phyloP scores from a whole-genome alignment of 2,888 invertebrate species.

The Callinectes sapidus region DNA sequence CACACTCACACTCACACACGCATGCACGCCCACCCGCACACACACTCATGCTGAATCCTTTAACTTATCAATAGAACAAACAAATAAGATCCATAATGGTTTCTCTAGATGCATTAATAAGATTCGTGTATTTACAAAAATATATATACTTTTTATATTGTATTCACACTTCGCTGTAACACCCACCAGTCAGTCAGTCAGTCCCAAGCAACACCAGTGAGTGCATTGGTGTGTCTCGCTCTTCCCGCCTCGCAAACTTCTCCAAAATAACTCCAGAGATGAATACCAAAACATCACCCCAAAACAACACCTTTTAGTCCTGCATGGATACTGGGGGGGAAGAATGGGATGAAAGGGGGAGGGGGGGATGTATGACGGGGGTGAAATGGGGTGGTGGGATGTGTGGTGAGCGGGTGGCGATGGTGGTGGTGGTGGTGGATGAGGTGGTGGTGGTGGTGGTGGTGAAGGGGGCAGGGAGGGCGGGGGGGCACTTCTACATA shows the following conservation, averaged over 20 bases:
- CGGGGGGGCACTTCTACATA: not conserved
- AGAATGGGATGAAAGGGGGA: not conserved
- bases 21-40: conserved; percentile 6
- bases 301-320: not conserved
- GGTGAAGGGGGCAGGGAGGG: not conserved
- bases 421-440: not conserved
- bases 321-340: not conserved
- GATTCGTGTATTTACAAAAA: conserved; percentile 57
- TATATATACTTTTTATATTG: conserved; percentile 55
- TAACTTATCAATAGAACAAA: conserved; percentile 2
- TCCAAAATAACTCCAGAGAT: not conserved
- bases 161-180: conserved; percentile 39
- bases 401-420: not conserved
- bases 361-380: not conserved
- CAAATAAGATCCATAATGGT: not conserved
- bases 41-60: conserved; percentile 9
- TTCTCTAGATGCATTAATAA: conserved; percentile 30
- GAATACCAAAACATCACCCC: not conserved
- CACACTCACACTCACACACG: not conserved
- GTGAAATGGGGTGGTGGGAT: conserved; percentile 16
- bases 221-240: not conserved
- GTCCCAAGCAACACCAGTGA: not conserved
- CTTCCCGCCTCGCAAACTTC: not conserved
- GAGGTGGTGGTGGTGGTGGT: not conserved
- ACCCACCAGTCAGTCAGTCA: not conserved